Evolutionary conservation across 2,113 vertebrate species (phyloP).

Genomic region (Callipepla californica): DNA sequence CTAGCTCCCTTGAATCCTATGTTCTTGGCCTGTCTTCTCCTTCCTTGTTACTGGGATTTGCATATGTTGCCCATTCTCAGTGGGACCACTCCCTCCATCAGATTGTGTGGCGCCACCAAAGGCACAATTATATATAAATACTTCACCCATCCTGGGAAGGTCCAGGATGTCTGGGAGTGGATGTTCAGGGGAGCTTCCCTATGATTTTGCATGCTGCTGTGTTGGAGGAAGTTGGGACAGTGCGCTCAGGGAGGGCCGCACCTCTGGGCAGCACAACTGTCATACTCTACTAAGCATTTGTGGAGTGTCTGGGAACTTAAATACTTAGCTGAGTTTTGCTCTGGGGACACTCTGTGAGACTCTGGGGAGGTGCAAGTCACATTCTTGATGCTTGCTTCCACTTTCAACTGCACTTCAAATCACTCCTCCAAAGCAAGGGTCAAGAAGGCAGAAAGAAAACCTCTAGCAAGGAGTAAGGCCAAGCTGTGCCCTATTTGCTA

Average conservation of each 20-base stretch:
- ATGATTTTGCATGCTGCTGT: rapidly evolving
- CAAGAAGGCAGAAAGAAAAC: neutral
- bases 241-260: neutral
- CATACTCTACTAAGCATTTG: neutral
- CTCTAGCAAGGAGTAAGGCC: neutral
- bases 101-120: neutral
- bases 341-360: neutral
- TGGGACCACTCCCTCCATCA: rapidly evolving
- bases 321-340: neutral
- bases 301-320: neutral
- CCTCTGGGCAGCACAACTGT: neutral
- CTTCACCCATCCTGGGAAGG: neutral
- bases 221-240: neutral
- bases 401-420: neutral
- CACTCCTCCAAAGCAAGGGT: neutral
- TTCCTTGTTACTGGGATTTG: neutral
- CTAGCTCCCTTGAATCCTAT: neutral
- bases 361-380: neutral
- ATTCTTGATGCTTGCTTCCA: neutral
- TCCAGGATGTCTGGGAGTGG: neutral
- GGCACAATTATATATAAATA: neutral
- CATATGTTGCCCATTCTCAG: neutral
- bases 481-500: neutral
- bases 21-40: neutral
- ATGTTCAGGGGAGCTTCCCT: neutral